A percentile compares a stretch with the other conserved stretches of the same genome.
These are phyloP conservation scores for Machaerirhynchus nigripectus DNA, from an alignment of 2,113 vertebrate species.

Conservation along the genomic window DNA sequence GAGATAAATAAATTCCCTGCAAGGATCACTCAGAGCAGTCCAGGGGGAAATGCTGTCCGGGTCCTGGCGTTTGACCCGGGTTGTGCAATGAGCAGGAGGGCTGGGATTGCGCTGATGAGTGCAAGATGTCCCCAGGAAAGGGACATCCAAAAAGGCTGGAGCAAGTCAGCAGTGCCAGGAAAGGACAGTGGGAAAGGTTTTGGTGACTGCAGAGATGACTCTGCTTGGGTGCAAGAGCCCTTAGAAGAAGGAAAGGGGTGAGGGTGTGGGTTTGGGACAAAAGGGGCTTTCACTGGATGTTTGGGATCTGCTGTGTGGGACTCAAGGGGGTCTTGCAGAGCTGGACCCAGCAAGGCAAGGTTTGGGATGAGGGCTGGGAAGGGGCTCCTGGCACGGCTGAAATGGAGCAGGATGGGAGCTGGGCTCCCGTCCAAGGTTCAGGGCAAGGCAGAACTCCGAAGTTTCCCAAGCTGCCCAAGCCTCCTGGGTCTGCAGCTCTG, in stretches of 20 bases:
- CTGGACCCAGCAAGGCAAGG: neutral
- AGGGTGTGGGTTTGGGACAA: neutral
- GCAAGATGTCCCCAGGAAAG: neutral
- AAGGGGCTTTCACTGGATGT: neutral
- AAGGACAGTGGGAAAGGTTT: neutral
- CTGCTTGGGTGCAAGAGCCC: neutral
- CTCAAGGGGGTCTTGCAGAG: neutral
- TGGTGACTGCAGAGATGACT: neutral
- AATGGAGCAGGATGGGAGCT: neutral
- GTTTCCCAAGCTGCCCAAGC: constrained; percentile 35
- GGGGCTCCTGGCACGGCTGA: neutral
- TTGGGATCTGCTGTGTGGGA: neutral
- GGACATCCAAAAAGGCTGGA: neutral
- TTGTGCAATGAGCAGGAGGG: neutral
- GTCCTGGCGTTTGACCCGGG: rapidly evolving
- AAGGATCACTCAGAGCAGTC: neutral
- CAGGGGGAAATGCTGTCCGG: neutral
- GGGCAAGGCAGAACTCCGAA: neutral
- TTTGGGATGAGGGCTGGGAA: neutral
- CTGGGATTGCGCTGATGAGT: neutral
- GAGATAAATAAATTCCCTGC: neutral
- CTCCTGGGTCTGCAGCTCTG: neutral
- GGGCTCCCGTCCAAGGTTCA: neutral
- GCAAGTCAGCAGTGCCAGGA: neutral
- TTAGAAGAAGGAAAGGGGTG: neutral